Evolutionary conservation across 2,113 vertebrate genomes (phyloP), one percentile per base, ranked within the genome.

Genomic region (Halcyon malimbica): DNA sequence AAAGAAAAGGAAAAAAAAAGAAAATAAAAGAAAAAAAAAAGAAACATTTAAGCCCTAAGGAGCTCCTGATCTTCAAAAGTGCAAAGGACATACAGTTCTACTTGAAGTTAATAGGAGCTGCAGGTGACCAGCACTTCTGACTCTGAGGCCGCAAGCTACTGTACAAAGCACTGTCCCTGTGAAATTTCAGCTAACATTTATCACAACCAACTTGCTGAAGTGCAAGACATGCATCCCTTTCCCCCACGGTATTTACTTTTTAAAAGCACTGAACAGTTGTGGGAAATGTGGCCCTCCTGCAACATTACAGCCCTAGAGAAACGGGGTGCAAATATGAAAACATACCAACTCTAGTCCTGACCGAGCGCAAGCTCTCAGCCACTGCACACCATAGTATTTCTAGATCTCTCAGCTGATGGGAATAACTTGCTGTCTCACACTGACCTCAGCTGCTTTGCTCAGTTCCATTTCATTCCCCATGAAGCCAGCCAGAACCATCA

Each of bases 81-180:
- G 56, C 33, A 19, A 94, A 93, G 60, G 81, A 92, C 86, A 89
- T 75, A 71, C 24, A 2, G 79, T 86, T 90, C 94, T 78, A 69
- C 76, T 24, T 75, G 83, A 92, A 93, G 85, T 83, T 92, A 93
- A 94, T 42, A 83, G 79, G 46, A 92, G 82, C 92, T 92, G 88
- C 92, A 92, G 85, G 88, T 94, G 88, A 96, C 92, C 54, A 88
- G 85, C 64, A 83, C 51, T 85, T 78, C 71, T 92, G 71, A 82
- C 79, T 88, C 75, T 3, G n/a, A 92, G 76, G 85, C 90, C 90
- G 67, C 79, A 63, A 88, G 78, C 87, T 90, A 73, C 89, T 41
- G 48, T n/a, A 93, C 48, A 53, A 74, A 76, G 26, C 73, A 83
- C 16, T n/a, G 54, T 74, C 75, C 70, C 82, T 91, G 94, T 83